Percentiles rank a stretch among this genome's conserved stretches.
Conservation (phyloP, 2,113 vertebrate species). For the Amphiprion ocellaris region DNA sequence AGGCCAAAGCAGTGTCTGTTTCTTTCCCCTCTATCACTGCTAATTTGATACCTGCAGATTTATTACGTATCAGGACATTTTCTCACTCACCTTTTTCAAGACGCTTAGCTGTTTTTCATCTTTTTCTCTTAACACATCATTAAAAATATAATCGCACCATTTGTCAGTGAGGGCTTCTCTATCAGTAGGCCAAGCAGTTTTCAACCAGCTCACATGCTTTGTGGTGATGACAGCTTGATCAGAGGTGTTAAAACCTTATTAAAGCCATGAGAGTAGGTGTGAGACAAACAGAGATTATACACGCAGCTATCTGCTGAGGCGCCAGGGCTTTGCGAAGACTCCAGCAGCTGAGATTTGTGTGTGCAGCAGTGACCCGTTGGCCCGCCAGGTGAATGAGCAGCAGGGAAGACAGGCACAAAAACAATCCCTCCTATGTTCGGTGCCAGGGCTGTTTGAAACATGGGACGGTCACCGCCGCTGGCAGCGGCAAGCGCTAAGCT, state of each 20-base stretch:
- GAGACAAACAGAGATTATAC: conserved; percentile 23
- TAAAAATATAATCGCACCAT: conserved; percentile 44
- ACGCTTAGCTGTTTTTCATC: conserved; percentile 36
- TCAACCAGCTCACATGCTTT: conserved; percentile 3
- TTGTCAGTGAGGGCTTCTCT: conserved; percentile 21
- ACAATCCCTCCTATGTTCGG: conserved; percentile 30
- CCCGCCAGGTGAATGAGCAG: conserved; percentile 45
- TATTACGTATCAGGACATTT: conserved; percentile 48
- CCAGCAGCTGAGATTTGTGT: conserved; percentile 54
- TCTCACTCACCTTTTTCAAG: conserved; percentile 15
- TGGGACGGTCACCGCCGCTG: conserved; percentile 45
- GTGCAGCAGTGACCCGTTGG: conserved; percentile 24
- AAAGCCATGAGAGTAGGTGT: conserved; percentile 31
- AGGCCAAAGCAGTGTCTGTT: conserved; percentile 46
- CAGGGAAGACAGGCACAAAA: conserved; percentile 25
- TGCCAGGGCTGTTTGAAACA: conserved; percentile 57
- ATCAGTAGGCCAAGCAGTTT: neutral
- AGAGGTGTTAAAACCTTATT: conserved; percentile 54
- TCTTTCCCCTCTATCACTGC: conserved; percentile 24
- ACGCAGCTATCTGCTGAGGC: conserved; percentile 37
- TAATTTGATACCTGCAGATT: conserved; percentile 66
- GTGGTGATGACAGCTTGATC: conserved; percentile 61
- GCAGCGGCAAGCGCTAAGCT: conserved; percentile 65
- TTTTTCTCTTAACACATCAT: conserved; percentile 33
- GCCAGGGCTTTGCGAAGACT: conserved; percentile 15